These are phyloP conservation scores for Hipposideros larvatus DNA, from an alignment of 2,797 vertebrate genomes.

Conservation along the genomic window DNA sequence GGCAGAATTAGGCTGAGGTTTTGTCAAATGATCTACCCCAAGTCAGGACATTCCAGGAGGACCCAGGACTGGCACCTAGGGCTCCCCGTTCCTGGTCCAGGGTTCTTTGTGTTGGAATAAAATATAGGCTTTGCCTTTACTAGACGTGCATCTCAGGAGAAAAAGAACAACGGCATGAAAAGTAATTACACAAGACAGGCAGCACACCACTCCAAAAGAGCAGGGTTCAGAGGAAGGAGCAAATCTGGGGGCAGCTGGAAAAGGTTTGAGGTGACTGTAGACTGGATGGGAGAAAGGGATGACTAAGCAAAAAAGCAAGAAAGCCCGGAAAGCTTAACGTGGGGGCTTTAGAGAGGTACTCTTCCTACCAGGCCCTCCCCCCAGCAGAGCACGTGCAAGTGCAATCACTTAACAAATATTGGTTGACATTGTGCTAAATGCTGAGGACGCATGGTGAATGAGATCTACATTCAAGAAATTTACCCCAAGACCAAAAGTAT, in stretches of 20 bases:
- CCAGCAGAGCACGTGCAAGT: neutral
- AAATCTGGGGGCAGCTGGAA: neutral
- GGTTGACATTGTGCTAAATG: neutral
- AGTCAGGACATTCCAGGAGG: neutral
- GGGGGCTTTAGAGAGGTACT: neutral
- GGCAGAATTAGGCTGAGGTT: neutral
- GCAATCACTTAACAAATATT: neutral
- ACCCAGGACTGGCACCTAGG: neutral
- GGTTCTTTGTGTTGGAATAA: neutral
- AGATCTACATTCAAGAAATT: neutral
- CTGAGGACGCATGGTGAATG: neutral
- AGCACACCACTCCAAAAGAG: neutral
- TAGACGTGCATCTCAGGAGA: neutral
- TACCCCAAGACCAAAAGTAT: neutral
- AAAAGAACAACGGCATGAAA: neutral
- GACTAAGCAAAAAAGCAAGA: neutral
- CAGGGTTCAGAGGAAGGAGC: neutral
- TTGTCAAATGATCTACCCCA: neutral
- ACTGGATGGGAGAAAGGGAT: neutral
- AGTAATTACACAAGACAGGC: neutral
- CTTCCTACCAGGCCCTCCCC: neutral
- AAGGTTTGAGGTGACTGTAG: neutral
- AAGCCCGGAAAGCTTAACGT: neutral
- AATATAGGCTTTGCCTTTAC: neutral
- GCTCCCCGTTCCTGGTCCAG: neutral